Evolutionary conservation across 2,888 invertebrate species (phyloP).

Genomic region (Zygothrica quintamaculata): DNA sequence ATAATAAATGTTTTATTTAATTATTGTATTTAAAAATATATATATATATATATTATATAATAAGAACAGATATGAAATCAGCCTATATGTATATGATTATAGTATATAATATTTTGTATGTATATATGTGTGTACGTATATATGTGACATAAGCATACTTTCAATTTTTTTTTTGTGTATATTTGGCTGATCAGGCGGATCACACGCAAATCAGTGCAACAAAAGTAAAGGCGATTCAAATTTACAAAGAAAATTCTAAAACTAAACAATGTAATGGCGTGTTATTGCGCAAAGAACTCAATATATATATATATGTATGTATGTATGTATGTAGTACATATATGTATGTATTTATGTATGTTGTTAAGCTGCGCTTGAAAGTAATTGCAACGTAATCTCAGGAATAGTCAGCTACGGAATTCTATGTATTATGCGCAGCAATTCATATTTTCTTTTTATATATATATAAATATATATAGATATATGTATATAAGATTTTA

Average conservation of each 20-base stretch:
- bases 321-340: slow-evolving; percentile 9
- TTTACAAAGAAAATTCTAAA: slow-evolving; percentile 49
- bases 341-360: slow-evolving; percentile 21
- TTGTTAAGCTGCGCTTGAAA: slow-evolving; percentile 36
- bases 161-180: slow-evolving; percentile 30
- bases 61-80: slow-evolving; percentile 64
- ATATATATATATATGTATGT: slow-evolving; percentile 11
- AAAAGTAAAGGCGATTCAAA: slow-evolving; percentile 23
- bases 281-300: slow-evolving; percentile 56
- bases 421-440: slow-evolving; percentile 46
- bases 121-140: slow-evolving; percentile 4
- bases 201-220: slow-evolving; percentile 25
- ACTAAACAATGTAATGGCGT: slow-evolving; percentile 68
- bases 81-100: slow-evolving; percentile 40
- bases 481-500: slow-evolving; percentile 29
- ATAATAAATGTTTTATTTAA: slow-evolving; percentile 23
- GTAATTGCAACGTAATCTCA: slow-evolving; percentile 47
- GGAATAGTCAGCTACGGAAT: slow-evolving; percentile 29
- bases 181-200: slow-evolving; percentile 9
- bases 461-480: slow-evolving; percentile 34
- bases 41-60: too few relatives aligned
- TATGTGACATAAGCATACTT: slow-evolving; percentile 35
- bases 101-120: slow-evolving; percentile 32
- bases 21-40: slow-evolving; percentile 46
- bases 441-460: slow-evolving; percentile 23